Base-by-base conservation (phyloP, 2,797 vertebrate species). In the Eleutherodactylus coqui region DNA sequence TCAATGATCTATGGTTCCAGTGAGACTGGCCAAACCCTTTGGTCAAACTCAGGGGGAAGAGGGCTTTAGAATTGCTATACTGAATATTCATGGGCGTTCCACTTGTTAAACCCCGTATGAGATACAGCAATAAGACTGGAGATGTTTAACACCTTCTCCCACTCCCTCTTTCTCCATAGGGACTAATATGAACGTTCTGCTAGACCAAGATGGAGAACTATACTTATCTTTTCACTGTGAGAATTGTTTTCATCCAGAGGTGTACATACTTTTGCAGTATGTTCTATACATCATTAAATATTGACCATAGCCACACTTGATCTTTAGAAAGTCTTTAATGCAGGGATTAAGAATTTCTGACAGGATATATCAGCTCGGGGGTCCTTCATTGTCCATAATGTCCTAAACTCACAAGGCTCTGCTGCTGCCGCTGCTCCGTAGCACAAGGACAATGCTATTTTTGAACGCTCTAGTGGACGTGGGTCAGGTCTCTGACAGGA, bases 401-500 rank as follows among this genome's bases (percentile, higher is more conserved):
- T 24, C 60, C 60, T 32, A 69, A 69, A n/a, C 19, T 36, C 38
- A n/a, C 53, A 62, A 41, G 77, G 36, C 14, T 16, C 73, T 19
- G 32, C n/a, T n/a, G n/a, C n/a, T n/a, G 76, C 77, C 1, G 27
- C 62, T n/a, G 43, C 79, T 5, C 49, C 36, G 7, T 8, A 53
- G 64, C 14, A 70, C 79, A 53, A 53, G 79, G 64, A 14, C 49
- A 11, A 67, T 49, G 79, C 79, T 81, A 81, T 81, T 69, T 81
- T 16, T 51, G 34, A 55, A 13, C 62, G 21, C 19, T 47, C 11
- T n/a, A 13, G n/a, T 53, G 47, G 79, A 53, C 64, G 19, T 17
- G 62, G 79, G 79, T 81, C 62, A 81, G 19, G 62, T 36, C 79
- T 51, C 79, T 70, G 79, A 49, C 79, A 81, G 17, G 29, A 36